Conservation (phyloP, 2,888 invertebrate species). For the Parasteatoda lunata region DNA sequence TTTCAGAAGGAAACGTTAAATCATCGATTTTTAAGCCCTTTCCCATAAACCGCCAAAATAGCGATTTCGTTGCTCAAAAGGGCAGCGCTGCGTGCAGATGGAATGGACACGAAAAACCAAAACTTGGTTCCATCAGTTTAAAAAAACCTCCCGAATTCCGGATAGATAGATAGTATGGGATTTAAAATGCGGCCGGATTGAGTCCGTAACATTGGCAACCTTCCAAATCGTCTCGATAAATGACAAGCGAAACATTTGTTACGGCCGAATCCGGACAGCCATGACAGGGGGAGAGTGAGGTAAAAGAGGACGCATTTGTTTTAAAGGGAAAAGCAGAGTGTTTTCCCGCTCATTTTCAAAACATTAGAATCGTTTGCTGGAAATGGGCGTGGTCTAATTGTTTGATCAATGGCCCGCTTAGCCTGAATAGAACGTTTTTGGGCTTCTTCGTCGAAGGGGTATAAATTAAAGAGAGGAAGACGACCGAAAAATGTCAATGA, state of each 20-base stretch:
- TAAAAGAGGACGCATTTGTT: conserved; percentile 41
- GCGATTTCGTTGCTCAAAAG: conserved; percentile 32
- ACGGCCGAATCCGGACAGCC: conserved; percentile 44
- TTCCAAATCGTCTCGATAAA: conserved; percentile 59
- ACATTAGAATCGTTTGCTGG: conserved; percentile 39
- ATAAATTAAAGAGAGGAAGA: conserved; percentile 37
- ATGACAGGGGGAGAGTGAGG: conserved; percentile 21
- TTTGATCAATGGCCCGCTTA: conserved; percentile 55
- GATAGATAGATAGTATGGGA: conserved; percentile 53
- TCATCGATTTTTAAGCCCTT: too few relatives aligned
- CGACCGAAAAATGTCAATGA: conserved; percentile 29
- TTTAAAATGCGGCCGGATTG: conserved; percentile 49
- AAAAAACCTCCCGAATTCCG: conserved; percentile 10
- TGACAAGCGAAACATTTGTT: conserved; percentile 65
- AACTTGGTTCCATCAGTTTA: not conserved
- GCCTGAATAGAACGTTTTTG: conserved; percentile 26
- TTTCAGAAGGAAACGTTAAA: too few relatives aligned
- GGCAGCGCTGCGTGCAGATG: not conserved
- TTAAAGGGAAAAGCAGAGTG: conserved; percentile 17
- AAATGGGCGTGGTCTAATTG: conserved; percentile 58
- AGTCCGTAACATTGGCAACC: conserved; percentile 34
- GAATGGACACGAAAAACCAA: not conserved
- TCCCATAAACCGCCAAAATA: not conserved
- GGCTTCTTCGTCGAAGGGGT: not conserved
- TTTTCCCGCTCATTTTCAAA: conserved; percentile 50